Conservation (phyloP, 2,113 vertebrate genomes). For the Ophthalmolycus amberensis region DNA sequence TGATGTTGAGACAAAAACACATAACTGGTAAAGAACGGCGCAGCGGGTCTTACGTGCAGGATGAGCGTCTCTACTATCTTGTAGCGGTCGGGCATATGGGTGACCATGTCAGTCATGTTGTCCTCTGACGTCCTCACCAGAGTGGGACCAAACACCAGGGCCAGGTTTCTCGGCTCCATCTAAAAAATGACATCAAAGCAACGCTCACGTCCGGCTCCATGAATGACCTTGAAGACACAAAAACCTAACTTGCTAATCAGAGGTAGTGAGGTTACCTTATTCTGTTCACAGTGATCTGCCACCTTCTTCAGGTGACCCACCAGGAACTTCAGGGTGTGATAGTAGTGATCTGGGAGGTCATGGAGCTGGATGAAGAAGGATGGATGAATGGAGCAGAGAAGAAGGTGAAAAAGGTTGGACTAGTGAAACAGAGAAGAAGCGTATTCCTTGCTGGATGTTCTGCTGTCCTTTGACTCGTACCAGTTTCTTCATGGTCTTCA, state of each 20-base stretch:
- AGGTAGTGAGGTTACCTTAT: conserved; percentile 85
- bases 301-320: conserved; percentile 93
- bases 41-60: conserved; percentile 86
- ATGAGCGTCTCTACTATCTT: conserved; percentile 98
- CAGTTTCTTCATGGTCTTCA: conserved; percentile 94
- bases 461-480: conserved; percentile 72
- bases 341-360: conserved; percentile 92
- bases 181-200: conserved; percentile 54
- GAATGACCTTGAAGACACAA: too few relatives aligned
- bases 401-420: not conserved
- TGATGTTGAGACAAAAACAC: not conserved
- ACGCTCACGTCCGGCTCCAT: not conserved
- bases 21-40: not conserved
- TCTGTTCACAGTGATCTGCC: conserved; percentile 93
- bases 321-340: conserved; percentile 93
- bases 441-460: not conserved
- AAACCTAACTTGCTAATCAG: not conserved
- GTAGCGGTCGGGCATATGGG: conserved; percentile 98
- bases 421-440: not conserved
- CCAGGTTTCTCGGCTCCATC: conserved; percentile 98
- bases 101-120: conserved; percentile 99
- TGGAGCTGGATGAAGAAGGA: conserved; percentile 82
- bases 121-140: conserved; percentile 95
- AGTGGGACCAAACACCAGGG: conserved; percentile 96
- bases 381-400: not conserved